Evolutionary conservation across 2,797 vertebrate species (phyloP).

Genomic region (Schizopygopsis malacanthus): DNA sequence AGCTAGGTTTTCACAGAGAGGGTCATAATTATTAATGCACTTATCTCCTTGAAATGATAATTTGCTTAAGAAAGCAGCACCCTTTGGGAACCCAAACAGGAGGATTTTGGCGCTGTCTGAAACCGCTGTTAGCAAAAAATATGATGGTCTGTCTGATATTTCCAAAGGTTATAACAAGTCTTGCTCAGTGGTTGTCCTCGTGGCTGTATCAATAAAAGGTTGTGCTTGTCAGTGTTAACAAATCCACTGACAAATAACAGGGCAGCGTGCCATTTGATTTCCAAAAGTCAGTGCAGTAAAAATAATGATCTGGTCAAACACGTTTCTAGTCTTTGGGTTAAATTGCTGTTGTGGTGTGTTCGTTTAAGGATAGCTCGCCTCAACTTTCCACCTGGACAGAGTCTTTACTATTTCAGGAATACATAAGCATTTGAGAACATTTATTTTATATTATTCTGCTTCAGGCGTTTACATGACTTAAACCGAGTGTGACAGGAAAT

Average conservation of each 20-base stretch:
- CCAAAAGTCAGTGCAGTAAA: conserved; percentile 71
- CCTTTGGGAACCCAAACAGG: conserved; percentile 36
- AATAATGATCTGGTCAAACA: conserved; percentile 71
- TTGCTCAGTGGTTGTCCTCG: conserved; percentile 77
- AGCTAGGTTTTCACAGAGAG: too few relatives aligned
- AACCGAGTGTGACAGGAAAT: background rate
- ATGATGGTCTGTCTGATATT: conserved; percentile 79
- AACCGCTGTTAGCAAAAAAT: conserved; percentile 65
- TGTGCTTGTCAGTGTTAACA: conserved; percentile 80
- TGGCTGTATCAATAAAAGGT: conserved; percentile 79
- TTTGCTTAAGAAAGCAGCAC: conserved; percentile 2
- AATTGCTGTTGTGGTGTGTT: conserved; percentile 64
- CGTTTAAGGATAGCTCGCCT: conserved; percentile 8
- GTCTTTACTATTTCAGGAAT: background rate
- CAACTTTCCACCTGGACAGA: conserved; percentile 9
- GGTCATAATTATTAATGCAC: conserved; percentile 18
- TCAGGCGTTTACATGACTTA: background rate
- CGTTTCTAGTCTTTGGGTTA: conserved; percentile 65
- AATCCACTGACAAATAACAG: conserved; percentile 79
- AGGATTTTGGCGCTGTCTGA: conserved; percentile 6
- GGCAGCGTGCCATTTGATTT: conserved; percentile 79
- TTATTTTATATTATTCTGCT: background rate
- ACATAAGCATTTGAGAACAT: background rate
- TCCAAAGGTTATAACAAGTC: conserved; percentile 80
- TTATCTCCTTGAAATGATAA: conserved; percentile 4